Conservation (phyloP, 2,888 invertebrate species). For the Apoderus coryli region DNA sequence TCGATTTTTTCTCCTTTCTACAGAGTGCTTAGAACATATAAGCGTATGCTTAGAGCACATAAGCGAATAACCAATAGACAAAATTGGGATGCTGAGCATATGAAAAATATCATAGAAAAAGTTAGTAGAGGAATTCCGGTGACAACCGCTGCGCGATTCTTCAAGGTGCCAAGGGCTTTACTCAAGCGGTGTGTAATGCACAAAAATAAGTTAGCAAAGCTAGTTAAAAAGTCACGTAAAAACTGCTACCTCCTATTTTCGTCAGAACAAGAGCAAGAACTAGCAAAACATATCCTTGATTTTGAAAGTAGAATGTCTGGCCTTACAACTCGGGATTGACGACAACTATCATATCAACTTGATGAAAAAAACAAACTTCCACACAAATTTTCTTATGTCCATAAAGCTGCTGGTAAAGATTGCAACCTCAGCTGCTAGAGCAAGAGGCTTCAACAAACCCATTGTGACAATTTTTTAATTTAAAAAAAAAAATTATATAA, state of each 20-base stretch:
- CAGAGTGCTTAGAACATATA: constrained; percentile 2
- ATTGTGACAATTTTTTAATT: constrained; percentile 5
- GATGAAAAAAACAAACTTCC: constrained; percentile 4
- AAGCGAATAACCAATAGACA: constrained; percentile 7
- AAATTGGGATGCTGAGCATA: constrained; percentile 6
- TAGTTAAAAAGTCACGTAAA: constrained; percentile 6
- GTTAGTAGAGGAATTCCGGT: constrained; percentile 5
- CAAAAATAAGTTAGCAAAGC: constrained; percentile 8
- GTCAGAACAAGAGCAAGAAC: constrained; percentile 7
- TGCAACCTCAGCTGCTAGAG: constrained; percentile 10
- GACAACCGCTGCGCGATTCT: too few relatives aligned
- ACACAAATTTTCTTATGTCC: neutral
- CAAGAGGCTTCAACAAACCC: constrained; percentile 5
- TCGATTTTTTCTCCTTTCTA: too few relatives aligned
- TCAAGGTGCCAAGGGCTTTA: constrained; percentile 2
- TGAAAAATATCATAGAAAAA: constrained; percentile 8
- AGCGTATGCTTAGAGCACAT: constrained; percentile 8
- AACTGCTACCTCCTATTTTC: constrained; percentile 4
- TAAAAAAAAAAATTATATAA: neutral
- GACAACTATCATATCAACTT: constrained; percentile 7
- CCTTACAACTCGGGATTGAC: constrained; percentile 7
- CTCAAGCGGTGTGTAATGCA: constrained; percentile 3
- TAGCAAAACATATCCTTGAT: constrained; percentile 3
- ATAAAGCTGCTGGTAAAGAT: constrained; percentile 7
- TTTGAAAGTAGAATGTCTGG: constrained; percentile 9